These are phyloP conservation scores for Erpobdella octoculata DNA, from an alignment of 2,888 invertebrate genomes.

Conservation along the genomic window DNA sequence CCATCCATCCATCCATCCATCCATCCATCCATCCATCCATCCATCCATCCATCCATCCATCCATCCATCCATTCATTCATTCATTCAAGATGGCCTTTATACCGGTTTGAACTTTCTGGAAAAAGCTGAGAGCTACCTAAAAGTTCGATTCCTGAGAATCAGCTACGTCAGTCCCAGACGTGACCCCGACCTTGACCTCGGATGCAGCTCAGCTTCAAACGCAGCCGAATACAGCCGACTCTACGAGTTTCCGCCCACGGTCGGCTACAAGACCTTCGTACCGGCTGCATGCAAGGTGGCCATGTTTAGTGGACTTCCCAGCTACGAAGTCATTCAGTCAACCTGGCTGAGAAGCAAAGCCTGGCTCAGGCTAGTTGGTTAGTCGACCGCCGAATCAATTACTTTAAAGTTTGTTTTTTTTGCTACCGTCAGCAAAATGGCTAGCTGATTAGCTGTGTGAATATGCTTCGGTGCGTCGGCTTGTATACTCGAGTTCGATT, in stretches of 20 bases:
- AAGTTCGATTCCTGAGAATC: constrained; percentile 35
- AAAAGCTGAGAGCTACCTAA: constrained; percentile 36
- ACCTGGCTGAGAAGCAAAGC: constrained; percentile 36
- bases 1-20: no score
- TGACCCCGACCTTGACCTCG: neutral
- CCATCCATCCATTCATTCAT: no score
- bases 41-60: no score
- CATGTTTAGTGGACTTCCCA: constrained; percentile 36
- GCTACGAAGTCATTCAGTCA: constrained; percentile 33
- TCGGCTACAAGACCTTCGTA: constrained; percentile 37
- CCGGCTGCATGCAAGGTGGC: constrained; percentile 37
- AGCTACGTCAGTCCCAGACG: constrained; percentile 29
- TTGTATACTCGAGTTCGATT: no score
- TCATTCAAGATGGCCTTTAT: constrained; percentile 35
- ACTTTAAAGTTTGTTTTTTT: no score
- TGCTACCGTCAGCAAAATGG: no score
- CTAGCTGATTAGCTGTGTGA: no score
- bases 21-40: no score
- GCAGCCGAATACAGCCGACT: neutral
- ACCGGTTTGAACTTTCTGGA: constrained; percentile 38
- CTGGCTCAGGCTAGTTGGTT: constrained; percentile 36
- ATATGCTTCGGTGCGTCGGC: no score
- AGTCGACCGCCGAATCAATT: no score
- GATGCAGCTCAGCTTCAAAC: neutral
- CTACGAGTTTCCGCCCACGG: neutral